A percentile compares a stretch with the other conserved stretches of the same genome.
Conservation (phyloP, 2,797 vertebrate genomes). For the Mormyrus proboscirostris region DNA sequence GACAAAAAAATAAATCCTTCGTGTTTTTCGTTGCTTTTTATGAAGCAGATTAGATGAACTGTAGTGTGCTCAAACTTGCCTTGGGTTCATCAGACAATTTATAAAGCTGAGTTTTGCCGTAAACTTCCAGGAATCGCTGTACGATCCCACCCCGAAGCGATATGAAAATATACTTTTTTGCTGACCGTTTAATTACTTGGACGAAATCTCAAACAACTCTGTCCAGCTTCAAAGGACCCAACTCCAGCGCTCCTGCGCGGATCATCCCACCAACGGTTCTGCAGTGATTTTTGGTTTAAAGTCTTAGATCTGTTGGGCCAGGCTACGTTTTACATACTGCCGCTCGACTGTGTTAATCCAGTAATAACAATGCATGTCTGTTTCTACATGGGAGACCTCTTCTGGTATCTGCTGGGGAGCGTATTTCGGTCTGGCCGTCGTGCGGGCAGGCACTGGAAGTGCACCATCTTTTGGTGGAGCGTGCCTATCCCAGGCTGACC, state of each 20-base stretch:
- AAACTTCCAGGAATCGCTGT: neutral
- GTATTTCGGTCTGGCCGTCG: conserved; percentile 17
- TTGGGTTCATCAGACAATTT: neutral
- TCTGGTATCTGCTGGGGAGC: neutral
- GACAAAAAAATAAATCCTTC: neutral
- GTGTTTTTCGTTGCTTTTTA: neutral
- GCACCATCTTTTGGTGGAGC: conserved; percentile 13
- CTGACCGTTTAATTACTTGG: neutral
- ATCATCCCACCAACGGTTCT: neutral
- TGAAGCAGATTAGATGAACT: neutral
- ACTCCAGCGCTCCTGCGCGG: neutral
- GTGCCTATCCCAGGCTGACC: neutral
- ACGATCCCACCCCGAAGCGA: neutral
- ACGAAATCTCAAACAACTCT: neutral
- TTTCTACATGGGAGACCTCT: neutral
- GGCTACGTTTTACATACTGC: neutral
- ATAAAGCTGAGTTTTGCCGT: neutral
- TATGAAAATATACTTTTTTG: conserved; percentile 4
- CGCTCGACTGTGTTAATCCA: neutral
- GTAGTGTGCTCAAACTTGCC: neutral
- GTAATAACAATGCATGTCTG: neutral
- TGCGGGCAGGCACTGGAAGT: conserved; percentile 39
- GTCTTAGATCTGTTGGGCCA: neutral
- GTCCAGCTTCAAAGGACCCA: neutral
- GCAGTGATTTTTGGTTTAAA: neutral